Evolutionary conservation across 2,888 invertebrate species (phyloP), one percentile per base, ranked within the genome.

Genomic region (Mesorhabditis spiculigera): DNA sequence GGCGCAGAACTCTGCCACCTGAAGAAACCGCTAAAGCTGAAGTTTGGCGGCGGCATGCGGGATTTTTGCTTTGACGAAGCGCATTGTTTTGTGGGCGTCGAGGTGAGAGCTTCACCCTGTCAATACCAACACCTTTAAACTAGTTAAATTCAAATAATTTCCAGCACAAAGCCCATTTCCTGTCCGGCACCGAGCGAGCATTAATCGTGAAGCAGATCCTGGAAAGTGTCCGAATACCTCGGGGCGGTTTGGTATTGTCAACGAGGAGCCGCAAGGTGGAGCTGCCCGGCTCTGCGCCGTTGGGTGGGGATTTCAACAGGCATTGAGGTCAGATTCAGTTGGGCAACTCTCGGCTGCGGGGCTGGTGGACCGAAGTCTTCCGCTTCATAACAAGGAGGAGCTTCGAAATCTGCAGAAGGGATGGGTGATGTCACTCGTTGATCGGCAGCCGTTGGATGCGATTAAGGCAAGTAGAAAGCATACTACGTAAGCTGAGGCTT

Each of bases 1-100:
- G 94, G 93, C 6, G 95, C 95, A 4, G 95, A 96, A 88, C 93
- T 94, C 86, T 91, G 94, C 68, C 93, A 93, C 81, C 90, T 96
- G 70, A 92, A 93, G 4, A 96, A 95, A 87, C 89, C 90, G 4
- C 87, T 95, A 78, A 92, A 93, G 83, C 90, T 91, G 13, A 92
- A 93, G 83, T 92, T 91, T 86, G 95, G 96, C 43, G 94, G 95
- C 41, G 94, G 95, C 4, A 90, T 93, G 86, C 92, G 93, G 86
- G 95, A 95, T 87, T 95, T 96, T 87, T 91, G 92, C 42, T 91
- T 92, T 90, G 93, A 81, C 91, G 95, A 88, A 64, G 91, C 92
- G 85, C 79, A 82, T 61, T 92, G 91, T 86, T 95, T 94, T 88
- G 91, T 91, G 85, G 91, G 91, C 78, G 89, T 89, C 63, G 91